Base-by-base conservation (phyloP, 2,888 invertebrate genomes). In the Melanchra persicariae region DNA sequence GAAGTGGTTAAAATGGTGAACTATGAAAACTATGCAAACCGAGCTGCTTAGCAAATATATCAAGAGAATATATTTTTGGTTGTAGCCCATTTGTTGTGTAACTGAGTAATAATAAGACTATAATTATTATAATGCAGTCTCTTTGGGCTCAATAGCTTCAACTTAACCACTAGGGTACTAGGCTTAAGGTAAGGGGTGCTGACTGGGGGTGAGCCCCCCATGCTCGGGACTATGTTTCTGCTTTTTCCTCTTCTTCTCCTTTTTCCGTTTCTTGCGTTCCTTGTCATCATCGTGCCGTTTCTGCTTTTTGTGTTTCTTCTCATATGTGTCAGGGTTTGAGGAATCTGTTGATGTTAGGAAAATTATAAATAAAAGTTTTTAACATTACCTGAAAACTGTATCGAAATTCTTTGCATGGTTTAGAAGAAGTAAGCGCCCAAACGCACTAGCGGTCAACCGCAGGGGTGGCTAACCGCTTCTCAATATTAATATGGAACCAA, bases 231-330 rank as follows among this genome's bases (percentile, higher is more conserved):
- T 98, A 92, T 98, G 98, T 89, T 98, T 98, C 88, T 98, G 98
- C 92, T 99, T 99, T 97, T 99, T 99, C 86, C 99, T 97, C 88
- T 99, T 99, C 94, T 99, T 99, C 90, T 99, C 99, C 95, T 99
- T 99, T 97, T 99, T 99, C 88, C 99, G 96, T 92, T 99, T 99
- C 94, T 98, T 99, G 47, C 98, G 96, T 89, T 99, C 99, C 89
- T 99, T 99, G 87, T 99, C 99, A 83, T 99, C 99, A 86, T 99
- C 99, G 86, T 99, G 98, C 49, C 98, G 96, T 91, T 98, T 99
- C 89, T 98, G 98, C 91, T 99, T 99, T 96, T 99, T 99, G 93
- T 99, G 99, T 91, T 99, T 99, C 96, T 99, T 99, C 90, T 99
- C 99, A 87, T 98, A 98, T 24, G 98, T 98, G 91, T 98, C 98